Base-by-base conservation (phyloP, 1,140 invertebrate genomes). In the Popillia japonica region DNA sequence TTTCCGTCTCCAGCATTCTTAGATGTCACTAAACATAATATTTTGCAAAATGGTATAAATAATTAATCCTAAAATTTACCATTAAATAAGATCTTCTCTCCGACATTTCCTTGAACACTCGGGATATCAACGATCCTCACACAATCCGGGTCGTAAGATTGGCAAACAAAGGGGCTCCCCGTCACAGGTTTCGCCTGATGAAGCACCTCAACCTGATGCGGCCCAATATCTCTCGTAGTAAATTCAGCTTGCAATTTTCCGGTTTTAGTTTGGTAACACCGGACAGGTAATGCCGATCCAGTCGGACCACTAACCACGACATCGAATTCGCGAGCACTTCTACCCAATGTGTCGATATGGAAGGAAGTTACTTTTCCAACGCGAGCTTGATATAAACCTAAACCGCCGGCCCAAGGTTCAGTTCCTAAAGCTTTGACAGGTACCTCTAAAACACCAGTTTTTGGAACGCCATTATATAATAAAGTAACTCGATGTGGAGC, bases 131-230 rank as follows among this genome's bases (percentile, higher is more conserved):
- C 91, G 23, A 95, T 85, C 80, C 84, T 82, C 8, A 86, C 85
- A 61, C 75, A 80, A 76, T 86, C 85, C 1, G 96, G 91, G 88
- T 99, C 97, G 85, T 96, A 98, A 0, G 97, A 95, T 87, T 99
- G 96, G 84, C 98, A 98, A 78, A 92, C 94, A 87, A 97, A 99
- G 17, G 98, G 98, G 81, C 97, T 99, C 20, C 98, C 97, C n/a
- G 93, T 90, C 20, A 99, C 92, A 17, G 95, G 92, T 84, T 97
- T 96, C 0, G 96, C 95, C 79, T 95, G 93, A 86, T 98, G 97
- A 11, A 98, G 89, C 1, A 99, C 97, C 86, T 99, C 93, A 80
- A 92, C 90, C 59, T 90, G 89, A 83, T 92, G 91, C 72, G 91
- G 89, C 40, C 92, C 92, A 10, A 94, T 90, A 80, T 92, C 92